phyloP scores from a whole-genome alignment of 2,113 vertebrate genomes.

The Tamias sibiricus region DNA sequence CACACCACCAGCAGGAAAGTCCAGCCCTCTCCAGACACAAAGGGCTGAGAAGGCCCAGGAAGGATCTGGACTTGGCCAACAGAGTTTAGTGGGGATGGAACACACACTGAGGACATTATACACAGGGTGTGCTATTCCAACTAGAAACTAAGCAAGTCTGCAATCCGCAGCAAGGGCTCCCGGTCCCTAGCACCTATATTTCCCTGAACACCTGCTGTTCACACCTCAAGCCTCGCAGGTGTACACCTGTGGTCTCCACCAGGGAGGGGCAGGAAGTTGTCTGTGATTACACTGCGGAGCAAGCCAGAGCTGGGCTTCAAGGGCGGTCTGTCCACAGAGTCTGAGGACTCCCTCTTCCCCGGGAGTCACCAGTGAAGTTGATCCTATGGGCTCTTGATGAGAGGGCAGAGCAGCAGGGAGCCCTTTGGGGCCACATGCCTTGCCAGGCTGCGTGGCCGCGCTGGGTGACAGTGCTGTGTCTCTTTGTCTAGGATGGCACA shows the following conservation, averaged over 20 bases:
- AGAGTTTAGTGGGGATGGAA: too few species aligned
- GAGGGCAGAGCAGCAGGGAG: not conserved
- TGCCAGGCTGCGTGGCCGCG: not conserved
- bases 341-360: not conserved
- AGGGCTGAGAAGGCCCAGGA: not conserved
- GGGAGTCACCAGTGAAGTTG: not conserved
- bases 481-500: not conserved
- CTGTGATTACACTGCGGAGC: not conserved
- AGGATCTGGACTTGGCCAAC: not conserved
- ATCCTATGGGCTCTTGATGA: accelerated
- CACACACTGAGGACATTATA: not conserved
- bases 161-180: too few species aligned
- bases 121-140: not conserved
- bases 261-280: not conserved
- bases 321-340: not conserved
- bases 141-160: not conserved
- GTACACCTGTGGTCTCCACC: not conserved
- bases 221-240: not conserved
- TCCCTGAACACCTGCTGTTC: not conserved
- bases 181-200: not conserved
- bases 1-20: not conserved
- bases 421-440: accelerated
- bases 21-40: not conserved
- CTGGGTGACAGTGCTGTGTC: not conserved
- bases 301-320: not conserved